Percentiles rank a stretch among this genome's conserved stretches.
phyloP scores from a whole-genome alignment of 1,140 invertebrate species.

The Leptoteleia sp. region DNA sequence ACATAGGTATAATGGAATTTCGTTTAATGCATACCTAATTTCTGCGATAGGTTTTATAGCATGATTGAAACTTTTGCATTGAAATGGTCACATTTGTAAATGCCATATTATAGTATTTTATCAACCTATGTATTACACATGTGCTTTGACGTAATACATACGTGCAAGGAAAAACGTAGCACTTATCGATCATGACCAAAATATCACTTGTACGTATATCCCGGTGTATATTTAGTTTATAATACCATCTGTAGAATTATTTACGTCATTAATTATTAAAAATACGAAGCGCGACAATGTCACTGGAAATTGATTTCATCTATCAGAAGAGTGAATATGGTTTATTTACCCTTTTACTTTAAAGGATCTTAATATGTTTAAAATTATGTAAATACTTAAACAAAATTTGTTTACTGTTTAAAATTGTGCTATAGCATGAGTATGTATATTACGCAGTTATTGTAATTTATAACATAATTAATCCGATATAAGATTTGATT shows the following conservation, averaged over 20 bases:
- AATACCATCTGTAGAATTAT: slow-evolving; percentile 40
- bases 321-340: slow-evolving; percentile 8
- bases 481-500: too few species aligned
- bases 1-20: too few species aligned
- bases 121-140: slow-evolving; percentile 8
- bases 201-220: slow-evolving; percentile 38
- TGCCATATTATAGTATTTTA: slow-evolving; percentile 10
- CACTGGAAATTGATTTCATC: slow-evolving; percentile 40
- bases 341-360: slow-evolving; percentile 25
- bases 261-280: slow-evolving; percentile 22
- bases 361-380: too few species aligned
- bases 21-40: too few species aligned
- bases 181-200: slow-evolving; percentile 46
- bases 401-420: too few species aligned
- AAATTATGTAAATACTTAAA: too few species aligned
- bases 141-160: slow-evolving; percentile 49
- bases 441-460: too few species aligned
- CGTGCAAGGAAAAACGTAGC: slow-evolving; percentile 21
- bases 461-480: too few species aligned
- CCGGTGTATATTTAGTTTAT: slow-evolving; percentile 39
- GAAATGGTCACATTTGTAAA: not conserved
- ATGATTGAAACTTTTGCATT: slow-evolving; percentile 2
- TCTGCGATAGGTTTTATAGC: not conserved
- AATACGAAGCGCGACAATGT: slow-evolving; percentile 39
- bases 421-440: too few species aligned